Evolutionary conservation across 2,797 vertebrate genomes (phyloP).

Genomic region (Emys orbicularis): DNA sequence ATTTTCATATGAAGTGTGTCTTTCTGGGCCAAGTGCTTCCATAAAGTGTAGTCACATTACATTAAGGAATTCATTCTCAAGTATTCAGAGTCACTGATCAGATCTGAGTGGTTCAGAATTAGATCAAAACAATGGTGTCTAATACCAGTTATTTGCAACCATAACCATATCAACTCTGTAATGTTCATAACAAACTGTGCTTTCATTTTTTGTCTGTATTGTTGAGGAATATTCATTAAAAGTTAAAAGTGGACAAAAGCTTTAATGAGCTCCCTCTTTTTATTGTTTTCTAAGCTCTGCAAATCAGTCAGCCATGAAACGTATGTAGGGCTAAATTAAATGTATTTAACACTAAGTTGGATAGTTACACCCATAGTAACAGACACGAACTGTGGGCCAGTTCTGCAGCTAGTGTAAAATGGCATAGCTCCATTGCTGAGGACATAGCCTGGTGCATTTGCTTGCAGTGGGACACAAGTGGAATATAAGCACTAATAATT

Average conservation of each 20-base stretch:
- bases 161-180: background rate
- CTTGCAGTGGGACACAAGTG: background rate
- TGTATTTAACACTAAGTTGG: background rate
- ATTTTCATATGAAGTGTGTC: background rate
- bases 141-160: constrained; percentile 6
- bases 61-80: background rate
- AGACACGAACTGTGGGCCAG: background rate
- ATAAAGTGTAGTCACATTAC: background rate
- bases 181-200: background rate
- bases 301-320: background rate
- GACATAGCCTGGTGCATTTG: background rate
- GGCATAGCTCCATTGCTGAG: background rate
- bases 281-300: background rate
- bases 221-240: constrained; percentile 9
- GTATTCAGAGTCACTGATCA: background rate
- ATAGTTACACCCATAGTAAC: background rate
- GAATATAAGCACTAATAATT: background rate
- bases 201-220: background rate
- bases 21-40: background rate
- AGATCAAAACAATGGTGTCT: background rate
- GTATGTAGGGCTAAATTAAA: background rate
- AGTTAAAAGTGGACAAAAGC: constrained; percentile 1
- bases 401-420: background rate
- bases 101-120: background rate
- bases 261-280: background rate